phyloP scores from a whole-genome alignment of 1,140 invertebrate species.

The Drosophila pallidifrons region DNA sequence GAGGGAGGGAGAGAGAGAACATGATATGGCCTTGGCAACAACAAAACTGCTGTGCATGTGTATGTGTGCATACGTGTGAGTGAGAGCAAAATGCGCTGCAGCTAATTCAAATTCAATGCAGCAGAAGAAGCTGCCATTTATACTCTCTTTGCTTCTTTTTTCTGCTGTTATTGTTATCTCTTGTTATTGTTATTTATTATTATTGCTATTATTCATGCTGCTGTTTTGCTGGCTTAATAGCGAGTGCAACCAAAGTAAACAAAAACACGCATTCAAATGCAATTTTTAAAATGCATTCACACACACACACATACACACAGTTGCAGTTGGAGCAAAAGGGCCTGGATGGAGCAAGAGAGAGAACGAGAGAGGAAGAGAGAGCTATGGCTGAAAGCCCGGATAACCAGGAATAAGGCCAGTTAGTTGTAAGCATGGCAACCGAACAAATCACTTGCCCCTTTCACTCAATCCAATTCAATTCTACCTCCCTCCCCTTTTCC shows the following conservation, averaged over 20 bases:
- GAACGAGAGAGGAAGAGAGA: neutral
- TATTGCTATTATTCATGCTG: conserved; percentile 7
- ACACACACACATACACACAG: conserved; percentile 6
- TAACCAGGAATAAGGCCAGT: conserved; percentile 5
- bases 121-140: neutral
- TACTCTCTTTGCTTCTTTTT: conserved; percentile 6
- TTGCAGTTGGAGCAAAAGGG: neutral
- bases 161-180: conserved; percentile 8
- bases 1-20: neutral
- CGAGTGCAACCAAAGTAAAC: conserved; percentile 15
- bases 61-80: neutral
- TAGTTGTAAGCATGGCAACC: conserved; percentile 23
- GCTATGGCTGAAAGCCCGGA: conserved; percentile 7
- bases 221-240: conserved; percentile 9
- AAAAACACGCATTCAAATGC: conserved; percentile 26
- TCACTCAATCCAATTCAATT: neutral
- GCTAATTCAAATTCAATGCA: conserved; percentile 44
- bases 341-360: neutral
- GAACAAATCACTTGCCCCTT: conserved; percentile 14
- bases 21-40: conserved; percentile 43
- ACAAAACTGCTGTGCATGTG: neutral
- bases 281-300: conserved; percentile 22
- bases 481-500: neutral
- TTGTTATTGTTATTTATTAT: conserved; percentile 7
- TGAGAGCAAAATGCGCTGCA: conserved; percentile 11